Evolutionary conservation across 2,888 invertebrate species (phyloP), one percentile per base, ranked within the genome.

Genomic region (Deilephila elpenor): DNA sequence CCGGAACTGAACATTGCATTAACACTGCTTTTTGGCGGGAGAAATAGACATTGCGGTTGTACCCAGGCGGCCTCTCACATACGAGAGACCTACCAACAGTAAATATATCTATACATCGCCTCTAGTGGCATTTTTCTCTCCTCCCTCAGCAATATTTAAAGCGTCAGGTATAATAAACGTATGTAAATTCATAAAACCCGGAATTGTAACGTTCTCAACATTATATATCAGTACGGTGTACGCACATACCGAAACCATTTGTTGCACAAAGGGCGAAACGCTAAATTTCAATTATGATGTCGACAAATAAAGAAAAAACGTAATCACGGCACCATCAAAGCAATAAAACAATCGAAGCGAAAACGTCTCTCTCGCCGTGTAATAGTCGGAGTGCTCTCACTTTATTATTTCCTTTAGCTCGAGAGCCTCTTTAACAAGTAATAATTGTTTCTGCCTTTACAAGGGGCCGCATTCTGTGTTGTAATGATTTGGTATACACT

Each of bases 391-490:
- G 78, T 78, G 84, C 67, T 84, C 84, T 84, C 51, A 67, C 82
- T 86, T 89, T 87, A 86, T 88, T 88, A 86, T 87, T 88, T 87
- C 82, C 83, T 78, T 82, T 79, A 78, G 79, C 80, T 75, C 77
- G 76, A 80, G 82, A 82, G 83, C 79, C 82, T 85, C 84, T 84
- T 85, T 89, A 89, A 88, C 88, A 85, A 86, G 88, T 86, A 86
- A 88, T 90, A 89, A 89, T 89, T 90, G 89, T 89, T 90, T 88
- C 84, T 84, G 82, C 79, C 82, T 83, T 81, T 82, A 81, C 82
- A 78, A 83, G 80, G 83, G 81, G 82, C 59, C 71, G 56, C 78
- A 78, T 76, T 79, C 75, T 73, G 74, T 34, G 78, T 75, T 73
- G 77, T 83, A 82, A 85, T 84, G 82, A 86, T 86, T 85, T 83